These are phyloP conservation scores for Boloria euphrosyne DNA, from an alignment of 2,888 invertebrate genomes.

Conservation along the genomic window DNA sequence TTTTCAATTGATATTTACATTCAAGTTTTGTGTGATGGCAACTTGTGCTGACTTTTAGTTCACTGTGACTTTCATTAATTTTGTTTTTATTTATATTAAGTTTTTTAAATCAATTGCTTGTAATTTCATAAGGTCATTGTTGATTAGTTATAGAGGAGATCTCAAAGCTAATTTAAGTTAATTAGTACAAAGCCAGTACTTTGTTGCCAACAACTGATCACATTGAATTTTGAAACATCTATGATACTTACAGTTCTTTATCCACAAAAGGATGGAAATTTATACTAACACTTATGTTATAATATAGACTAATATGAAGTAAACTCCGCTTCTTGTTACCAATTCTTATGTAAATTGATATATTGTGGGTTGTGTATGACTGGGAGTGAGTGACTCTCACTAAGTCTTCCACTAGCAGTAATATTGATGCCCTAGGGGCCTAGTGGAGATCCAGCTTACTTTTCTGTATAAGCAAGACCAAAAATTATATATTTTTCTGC, in stretches of 20 bases:
- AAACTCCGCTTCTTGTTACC: too few species aligned
- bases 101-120: not conserved
- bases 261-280: too few species aligned
- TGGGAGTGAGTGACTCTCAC: too few species aligned
- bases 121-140: constrained; percentile 40
- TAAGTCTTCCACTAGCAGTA: constrained; percentile 1
- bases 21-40: not conserved
- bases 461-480: constrained; percentile 2
- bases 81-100: not conserved
- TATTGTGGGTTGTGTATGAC: too few species aligned
- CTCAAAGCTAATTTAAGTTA: constrained; percentile 52
- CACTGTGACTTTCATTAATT: not conserved
- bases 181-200: constrained; percentile 50
- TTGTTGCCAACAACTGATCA: not conserved
- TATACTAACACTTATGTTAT: too few species aligned
- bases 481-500: constrained; percentile 9
- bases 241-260: not conserved
- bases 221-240: not conserved
- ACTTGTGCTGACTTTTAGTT: not conserved
- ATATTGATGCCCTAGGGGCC: not conserved
- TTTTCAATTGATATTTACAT: not conserved
- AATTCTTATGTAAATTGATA: too few species aligned
- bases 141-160: constrained; percentile 53
- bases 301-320: too few species aligned
- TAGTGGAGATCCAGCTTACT: constrained; percentile 3